Evolutionary conservation across 2,797 vertebrate species (phyloP).

Genomic region (Sebastes vulpes): DNA sequence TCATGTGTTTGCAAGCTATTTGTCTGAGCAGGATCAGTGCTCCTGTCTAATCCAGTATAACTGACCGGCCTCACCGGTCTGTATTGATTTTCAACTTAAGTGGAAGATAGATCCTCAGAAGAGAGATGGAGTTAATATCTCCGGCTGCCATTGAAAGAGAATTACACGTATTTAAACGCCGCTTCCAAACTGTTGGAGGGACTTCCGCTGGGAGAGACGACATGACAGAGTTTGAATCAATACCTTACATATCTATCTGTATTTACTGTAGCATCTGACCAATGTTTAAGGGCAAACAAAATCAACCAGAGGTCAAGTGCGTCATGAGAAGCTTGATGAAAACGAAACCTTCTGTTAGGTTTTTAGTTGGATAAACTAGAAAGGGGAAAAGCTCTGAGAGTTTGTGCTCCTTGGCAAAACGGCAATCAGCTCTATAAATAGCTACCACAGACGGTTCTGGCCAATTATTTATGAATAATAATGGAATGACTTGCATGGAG

Average conservation of each 20-base stretch:
- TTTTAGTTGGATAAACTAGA: constrained; percentile 28
- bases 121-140: constrained; percentile 59
- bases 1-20: constrained; percentile 44
- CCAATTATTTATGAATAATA: constrained; percentile 85
- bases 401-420: constrained; percentile 63
- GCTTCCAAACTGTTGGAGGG: constrained; percentile 16
- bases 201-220: constrained; percentile 12
- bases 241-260: constrained; percentile 16
- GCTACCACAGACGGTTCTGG: constrained; percentile 59
- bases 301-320: constrained; percentile 13
- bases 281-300: background rate
- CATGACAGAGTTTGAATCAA: constrained; percentile 33
- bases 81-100: constrained; percentile 73
- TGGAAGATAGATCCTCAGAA: constrained; percentile 44
- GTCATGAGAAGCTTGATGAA: constrained; percentile 8
- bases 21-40: constrained; percentile 30
- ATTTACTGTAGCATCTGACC: constrained; percentile 13
- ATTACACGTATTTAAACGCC: constrained; percentile 30
- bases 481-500: constrained; percentile 75
- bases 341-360: constrained; percentile 13
- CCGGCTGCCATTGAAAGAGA: constrained; percentile 38
- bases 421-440: constrained; percentile 79
- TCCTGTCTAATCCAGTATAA: constrained; percentile 57
- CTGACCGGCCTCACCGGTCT: constrained; percentile 36
- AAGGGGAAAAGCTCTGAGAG: constrained; percentile 28